Evolutionary conservation across 2,797 vertebrate genomes (phyloP).

Genomic region (Babyrousa celebensis): DNA sequence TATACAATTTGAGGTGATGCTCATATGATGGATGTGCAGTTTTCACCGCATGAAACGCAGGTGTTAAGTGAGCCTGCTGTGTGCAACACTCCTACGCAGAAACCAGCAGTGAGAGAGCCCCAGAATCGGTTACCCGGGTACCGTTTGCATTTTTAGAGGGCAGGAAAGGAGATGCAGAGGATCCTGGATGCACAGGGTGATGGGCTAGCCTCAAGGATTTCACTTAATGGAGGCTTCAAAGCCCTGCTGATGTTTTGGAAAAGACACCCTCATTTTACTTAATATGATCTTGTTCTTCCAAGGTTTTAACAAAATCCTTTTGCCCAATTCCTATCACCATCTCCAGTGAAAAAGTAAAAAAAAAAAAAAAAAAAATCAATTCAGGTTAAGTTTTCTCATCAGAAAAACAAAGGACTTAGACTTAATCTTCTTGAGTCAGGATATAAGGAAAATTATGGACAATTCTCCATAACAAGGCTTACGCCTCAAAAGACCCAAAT

Average conservation of each 20-base stretch:
- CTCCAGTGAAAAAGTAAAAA: background rate
- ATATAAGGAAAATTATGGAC: background rate
- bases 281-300: background rate
- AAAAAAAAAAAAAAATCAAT: background rate
- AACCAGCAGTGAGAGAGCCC: constrained; percentile 83
- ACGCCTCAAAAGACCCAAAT: background rate
- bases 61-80: constrained; percentile 86
- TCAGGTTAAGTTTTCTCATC: background rate
- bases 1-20: constrained; percentile 87
- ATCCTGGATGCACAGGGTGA: background rate
- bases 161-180: constrained; percentile 45
- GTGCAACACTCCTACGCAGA: constrained; percentile 88
- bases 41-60: constrained; percentile 89
- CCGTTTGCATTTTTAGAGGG: constrained; percentile 83
- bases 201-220: background rate
- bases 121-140: constrained; percentile 82
- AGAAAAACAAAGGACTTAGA: background rate
- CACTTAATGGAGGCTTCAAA: background rate
- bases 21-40: constrained; percentile 88
- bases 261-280: background rate
- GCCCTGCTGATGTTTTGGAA: background rate
- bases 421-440: background rate
- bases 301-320: background rate
- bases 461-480: background rate
- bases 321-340: background rate